Conservation (phyloP, 2,888 invertebrate species). For the Iphiclides podalirius region DNA sequence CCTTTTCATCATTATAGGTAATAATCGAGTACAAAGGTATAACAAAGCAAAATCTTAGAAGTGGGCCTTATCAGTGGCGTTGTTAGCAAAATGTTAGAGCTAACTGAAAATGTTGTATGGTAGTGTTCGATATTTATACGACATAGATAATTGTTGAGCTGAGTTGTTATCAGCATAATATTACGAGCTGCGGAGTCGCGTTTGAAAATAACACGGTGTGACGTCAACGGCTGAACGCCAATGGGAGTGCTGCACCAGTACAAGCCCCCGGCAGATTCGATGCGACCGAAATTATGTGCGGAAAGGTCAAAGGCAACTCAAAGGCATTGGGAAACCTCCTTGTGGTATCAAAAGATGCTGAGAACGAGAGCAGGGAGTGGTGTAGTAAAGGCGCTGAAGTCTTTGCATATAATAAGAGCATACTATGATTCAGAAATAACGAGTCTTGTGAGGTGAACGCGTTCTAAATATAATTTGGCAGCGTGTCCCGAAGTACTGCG, state of each 20-base stretch:
- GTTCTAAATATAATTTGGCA: slow-evolving; percentile 26
- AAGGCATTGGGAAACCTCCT: slow-evolving; percentile 28
- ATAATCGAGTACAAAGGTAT: slow-evolving; percentile 2
- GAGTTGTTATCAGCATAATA: slow-evolving; percentile 58
- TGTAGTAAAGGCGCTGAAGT: not conserved
- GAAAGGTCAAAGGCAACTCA: slow-evolving; percentile 57
- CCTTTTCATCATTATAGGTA: slow-evolving; percentile 50
- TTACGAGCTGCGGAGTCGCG: slow-evolving; percentile 48
- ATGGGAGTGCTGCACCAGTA: slow-evolving; percentile 43
- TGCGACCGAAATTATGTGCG: slow-evolving; percentile 42
- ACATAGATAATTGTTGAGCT: slow-evolving; percentile 33
- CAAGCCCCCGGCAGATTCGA: slow-evolving; percentile 62
- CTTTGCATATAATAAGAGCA: not conserved
- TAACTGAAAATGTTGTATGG: slow-evolving; percentile 32
- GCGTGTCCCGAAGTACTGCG: slow-evolving; percentile 17
- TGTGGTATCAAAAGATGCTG: not conserved
- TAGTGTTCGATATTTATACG: slow-evolving; percentile 50
- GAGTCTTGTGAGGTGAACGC: slow-evolving; percentile 6
- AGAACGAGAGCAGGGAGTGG: not conserved
- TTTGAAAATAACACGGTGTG: slow-evolving; percentile 57
- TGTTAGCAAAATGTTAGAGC: slow-evolving; percentile 41
- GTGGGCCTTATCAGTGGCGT: slow-evolving; percentile 11
- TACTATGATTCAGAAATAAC: not conserved
- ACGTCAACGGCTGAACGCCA: slow-evolving; percentile 57
- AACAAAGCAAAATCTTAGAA: not conserved